Evolutionary conservation across 2,113 vertebrate genomes (phyloP).

Genomic region (Pelmatolapia mariae): DNA sequence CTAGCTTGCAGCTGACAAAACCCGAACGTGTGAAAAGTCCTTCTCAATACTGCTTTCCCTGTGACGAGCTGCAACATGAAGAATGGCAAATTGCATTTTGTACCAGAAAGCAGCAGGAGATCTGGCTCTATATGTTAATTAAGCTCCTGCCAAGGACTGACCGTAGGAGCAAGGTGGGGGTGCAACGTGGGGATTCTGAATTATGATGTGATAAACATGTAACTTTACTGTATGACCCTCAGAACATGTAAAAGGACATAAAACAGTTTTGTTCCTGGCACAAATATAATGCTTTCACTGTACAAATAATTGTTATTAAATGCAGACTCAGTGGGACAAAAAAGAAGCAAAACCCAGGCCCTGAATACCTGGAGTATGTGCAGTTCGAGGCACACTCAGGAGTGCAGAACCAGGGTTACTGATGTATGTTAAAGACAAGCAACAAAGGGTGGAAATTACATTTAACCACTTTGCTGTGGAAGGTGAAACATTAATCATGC

Average conservation of each 20-base stretch:
- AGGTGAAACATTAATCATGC: neutral
- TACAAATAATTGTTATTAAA: constrained; percentile 40
- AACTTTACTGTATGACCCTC: neutral
- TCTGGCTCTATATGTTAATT: neutral
- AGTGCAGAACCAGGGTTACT: neutral
- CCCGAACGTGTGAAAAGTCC: constrained; percentile 15
- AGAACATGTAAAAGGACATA: neutral
- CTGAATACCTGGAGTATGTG: neutral
- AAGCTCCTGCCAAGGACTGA: neutral
- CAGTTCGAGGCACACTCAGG: neutral
- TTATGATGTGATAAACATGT: constrained; percentile 17
- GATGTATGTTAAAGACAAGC: neutral
- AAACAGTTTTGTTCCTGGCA: neutral
- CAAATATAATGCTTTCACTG: constrained; percentile 34
- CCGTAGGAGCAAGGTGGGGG: neutral
- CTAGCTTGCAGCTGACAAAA: constrained; percentile 45
- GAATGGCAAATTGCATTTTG: constrained; percentile 20
- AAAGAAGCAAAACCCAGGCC: neutral
- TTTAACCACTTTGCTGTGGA: neutral
- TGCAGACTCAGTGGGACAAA: neutral
- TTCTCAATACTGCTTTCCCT: neutral
- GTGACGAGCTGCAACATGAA: neutral
- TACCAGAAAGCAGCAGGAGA: constrained; percentile 13
- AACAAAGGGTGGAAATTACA: neutral
- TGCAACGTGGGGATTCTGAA: neutral